phyloP scores from a whole-genome alignment of 2,888 invertebrate species.

The Tachina fera region DNA sequence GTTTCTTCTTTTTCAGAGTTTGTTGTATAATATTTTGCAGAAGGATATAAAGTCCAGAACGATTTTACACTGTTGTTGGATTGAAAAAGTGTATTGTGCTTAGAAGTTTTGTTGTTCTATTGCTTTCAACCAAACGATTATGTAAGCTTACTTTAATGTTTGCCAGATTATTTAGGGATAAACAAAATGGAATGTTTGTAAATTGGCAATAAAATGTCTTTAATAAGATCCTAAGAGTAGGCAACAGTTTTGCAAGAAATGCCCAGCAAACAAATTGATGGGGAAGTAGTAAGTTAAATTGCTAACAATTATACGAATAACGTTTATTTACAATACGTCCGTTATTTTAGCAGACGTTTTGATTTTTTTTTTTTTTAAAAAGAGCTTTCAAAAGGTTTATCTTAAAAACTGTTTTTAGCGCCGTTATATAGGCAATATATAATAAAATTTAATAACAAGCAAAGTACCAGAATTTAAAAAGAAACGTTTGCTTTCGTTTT shows the following conservation, averaged over 20 bases:
- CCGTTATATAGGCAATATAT: not conserved
- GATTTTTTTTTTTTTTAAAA: too few species aligned
- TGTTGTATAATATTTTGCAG: conserved; percentile 4
- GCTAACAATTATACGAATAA: too few species aligned
- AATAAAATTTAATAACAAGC: not conserved
- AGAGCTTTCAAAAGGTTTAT: too few species aligned
- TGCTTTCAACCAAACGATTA: conserved; percentile 26
- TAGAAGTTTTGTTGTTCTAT: conserved; percentile 30
- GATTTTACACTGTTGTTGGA: not conserved
- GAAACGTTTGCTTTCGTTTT: too few species aligned
- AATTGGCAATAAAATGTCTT: conserved; percentile 7
- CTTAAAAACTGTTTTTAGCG: too few species aligned
- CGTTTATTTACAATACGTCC: too few species aligned
- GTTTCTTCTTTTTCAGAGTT: conserved; percentile 3
- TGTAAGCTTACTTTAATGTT: conserved; percentile 52
- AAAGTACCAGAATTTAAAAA: too few species aligned
- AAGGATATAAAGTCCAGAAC: conserved; percentile 22
- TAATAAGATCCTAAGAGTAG: not conserved
- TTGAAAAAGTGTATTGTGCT: conserved; percentile 1
- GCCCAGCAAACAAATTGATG: too few species aligned
- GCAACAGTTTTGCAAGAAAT: not conserved
- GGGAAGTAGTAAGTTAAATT: too few species aligned
- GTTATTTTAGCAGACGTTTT: too few species aligned
- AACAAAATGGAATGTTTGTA: not conserved
- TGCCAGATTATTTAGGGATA: conserved; percentile 36